Percentiles rank a stretch among this genome's conserved stretches.
These are phyloP conservation scores for Hanleya hanleyi DNA, from an alignment of 2,888 invertebrate genomes.

Conservation along the genomic window DNA sequence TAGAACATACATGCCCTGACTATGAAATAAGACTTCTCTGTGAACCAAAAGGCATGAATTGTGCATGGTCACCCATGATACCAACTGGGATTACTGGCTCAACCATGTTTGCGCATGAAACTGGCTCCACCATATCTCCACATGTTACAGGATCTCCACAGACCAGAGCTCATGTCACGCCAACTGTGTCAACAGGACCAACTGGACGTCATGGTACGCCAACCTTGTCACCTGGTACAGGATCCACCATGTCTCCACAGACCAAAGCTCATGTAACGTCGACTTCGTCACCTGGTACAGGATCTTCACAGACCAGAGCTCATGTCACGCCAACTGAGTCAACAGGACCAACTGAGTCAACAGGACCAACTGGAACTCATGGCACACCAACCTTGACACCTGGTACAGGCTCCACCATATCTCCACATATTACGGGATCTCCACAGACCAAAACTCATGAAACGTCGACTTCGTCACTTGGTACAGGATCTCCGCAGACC, in stretches of 20 bases:
- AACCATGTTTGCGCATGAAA: neutral
- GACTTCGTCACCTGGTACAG: neutral
- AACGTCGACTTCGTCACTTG: neutral
- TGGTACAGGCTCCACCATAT: neutral
- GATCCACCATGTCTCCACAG: neutral
- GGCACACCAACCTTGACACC: conserved; percentile 10
- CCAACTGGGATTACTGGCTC: neutral
- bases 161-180: neutral
- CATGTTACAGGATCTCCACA: neutral
- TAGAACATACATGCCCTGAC: conserved; percentile 30
- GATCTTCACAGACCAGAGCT: neutral
- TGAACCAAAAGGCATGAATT: conserved; percentile 32
- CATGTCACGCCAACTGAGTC: too few relatives aligned
- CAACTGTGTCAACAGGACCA: neutral
- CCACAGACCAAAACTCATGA: conserved; percentile 13
- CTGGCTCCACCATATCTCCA: neutral
- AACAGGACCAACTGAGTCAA: conserved; percentile 2
- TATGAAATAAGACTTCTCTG: conserved; percentile 42
- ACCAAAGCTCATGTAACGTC: neutral
- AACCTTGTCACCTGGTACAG: neutral
- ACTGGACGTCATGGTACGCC: neutral
- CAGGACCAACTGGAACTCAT: neutral
- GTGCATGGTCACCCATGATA: neutral
- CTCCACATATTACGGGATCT: neutral
- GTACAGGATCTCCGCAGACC: too few relatives aligned